Conservation (phyloP, 2,888 invertebrate species). For the Pammene fasciana region DNA sequence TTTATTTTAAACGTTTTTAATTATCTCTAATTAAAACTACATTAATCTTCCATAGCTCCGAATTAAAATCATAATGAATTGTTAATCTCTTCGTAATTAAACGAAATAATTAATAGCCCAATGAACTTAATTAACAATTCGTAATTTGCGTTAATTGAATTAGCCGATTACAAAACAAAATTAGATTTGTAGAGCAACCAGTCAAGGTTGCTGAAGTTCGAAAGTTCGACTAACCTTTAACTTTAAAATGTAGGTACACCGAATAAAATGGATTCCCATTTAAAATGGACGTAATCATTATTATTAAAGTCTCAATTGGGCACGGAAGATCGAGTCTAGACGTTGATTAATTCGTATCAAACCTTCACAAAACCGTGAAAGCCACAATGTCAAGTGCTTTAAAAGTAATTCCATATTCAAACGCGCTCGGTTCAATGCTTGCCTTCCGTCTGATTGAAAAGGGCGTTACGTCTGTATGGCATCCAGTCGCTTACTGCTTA, state of each 20-base stretch:
- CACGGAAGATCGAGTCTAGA: constrained; percentile 53
- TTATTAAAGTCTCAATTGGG: constrained; percentile 55
- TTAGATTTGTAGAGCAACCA: constrained; percentile 44
- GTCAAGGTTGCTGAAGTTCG: constrained; percentile 43
- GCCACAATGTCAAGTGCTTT: constrained; percentile 76
- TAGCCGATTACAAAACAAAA: constrained; percentile 27
- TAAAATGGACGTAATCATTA: constrained; percentile 54
- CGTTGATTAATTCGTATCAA: constrained; percentile 57
- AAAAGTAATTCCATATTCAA: constrained; percentile 75
- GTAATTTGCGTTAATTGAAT: constrained; percentile 40
- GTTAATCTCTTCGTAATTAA: constrained; percentile 23
- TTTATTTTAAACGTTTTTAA: background rate
- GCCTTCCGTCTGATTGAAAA: constrained; percentile 45
- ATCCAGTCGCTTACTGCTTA: background rate
- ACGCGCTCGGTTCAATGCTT: constrained; percentile 74
- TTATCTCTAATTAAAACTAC: constrained; percentile 9
- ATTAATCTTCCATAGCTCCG: constrained; percentile 20
- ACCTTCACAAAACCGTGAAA: constrained; percentile 58
- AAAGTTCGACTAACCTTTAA: constrained; percentile 54
- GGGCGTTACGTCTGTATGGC: background rate
- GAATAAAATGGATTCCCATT: constrained; percentile 51
- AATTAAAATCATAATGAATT: constrained; percentile 12
- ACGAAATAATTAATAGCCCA: constrained; percentile 26
- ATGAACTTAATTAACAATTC: constrained; percentile 34
- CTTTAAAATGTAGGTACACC: constrained; percentile 52